These are phyloP conservation scores for Heliothis peltigera DNA, from an alignment of 2,888 invertebrate genomes.

Conservation along the genomic window DNA sequence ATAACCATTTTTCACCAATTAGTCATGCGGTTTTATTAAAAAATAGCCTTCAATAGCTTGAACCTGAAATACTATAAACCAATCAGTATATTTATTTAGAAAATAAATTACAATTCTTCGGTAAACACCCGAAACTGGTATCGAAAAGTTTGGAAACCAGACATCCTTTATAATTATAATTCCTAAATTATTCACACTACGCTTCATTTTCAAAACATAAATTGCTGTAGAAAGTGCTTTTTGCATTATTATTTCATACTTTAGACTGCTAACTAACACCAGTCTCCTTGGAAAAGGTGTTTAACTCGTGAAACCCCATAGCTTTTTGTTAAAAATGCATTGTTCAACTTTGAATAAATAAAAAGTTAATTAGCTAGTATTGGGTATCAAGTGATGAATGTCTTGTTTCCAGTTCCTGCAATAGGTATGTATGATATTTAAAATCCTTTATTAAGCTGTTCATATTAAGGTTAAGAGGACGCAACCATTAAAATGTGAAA, in stretches of 20 bases:
- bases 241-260: background rate
- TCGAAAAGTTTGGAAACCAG: background rate
- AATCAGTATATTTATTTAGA: background rate
- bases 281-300: no score
- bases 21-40: background rate
- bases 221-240: constrained; percentile 1
- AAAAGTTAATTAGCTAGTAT: background rate
- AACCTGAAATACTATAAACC: constrained; percentile 8
- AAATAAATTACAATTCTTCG: background rate
- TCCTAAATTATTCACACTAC: background rate
- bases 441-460: constrained; percentile 34
- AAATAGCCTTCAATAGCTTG: background rate
- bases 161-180: background rate
- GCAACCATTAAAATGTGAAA: constrained; percentile 33
- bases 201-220: background rate
- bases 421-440: constrained; percentile 18
- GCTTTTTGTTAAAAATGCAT: background rate
- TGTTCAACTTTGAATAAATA: background rate
- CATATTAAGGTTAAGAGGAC: constrained; percentile 52
- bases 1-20: constrained; percentile 12
- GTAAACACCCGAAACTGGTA: no score
- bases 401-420: constrained; percentile 14
- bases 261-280: no score
- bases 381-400: background rate
- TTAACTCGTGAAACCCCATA: background rate